Evolutionary conservation across 2,113 vertebrate genomes (phyloP).

Genomic region (Pterocles orientalis): DNA sequence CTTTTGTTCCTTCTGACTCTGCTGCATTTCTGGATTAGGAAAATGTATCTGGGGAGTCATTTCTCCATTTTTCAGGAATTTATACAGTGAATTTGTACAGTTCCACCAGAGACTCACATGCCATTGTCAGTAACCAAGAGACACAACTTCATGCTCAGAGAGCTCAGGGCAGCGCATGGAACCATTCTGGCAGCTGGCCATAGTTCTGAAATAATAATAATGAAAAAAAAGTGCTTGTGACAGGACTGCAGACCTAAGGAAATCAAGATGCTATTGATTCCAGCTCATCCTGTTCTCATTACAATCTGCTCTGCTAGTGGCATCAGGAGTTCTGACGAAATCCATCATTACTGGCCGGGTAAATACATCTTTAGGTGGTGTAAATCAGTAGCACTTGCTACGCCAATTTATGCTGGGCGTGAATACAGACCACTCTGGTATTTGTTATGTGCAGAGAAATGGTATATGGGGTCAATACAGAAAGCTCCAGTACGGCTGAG

Average conservation of each 20-base stretch:
- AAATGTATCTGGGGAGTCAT: background rate
- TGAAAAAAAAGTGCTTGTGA: background rate
- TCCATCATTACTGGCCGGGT: background rate
- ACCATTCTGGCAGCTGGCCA: background rate
- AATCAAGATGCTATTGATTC: conserved; percentile 49
- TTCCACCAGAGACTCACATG: background rate
- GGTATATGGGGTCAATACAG: background rate
- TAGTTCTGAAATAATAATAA: conserved; percentile 3
- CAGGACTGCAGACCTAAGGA: conserved; percentile 5
- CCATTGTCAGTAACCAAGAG: background rate
- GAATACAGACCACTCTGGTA: background rate
- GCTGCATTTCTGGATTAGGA: background rate
- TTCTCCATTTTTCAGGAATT: background rate
- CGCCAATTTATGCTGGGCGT: background rate
- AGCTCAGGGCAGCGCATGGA: background rate
- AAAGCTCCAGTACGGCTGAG: background rate
- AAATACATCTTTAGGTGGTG: background rate
- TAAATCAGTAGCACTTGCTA: background rate
- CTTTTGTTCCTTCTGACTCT: background rate
- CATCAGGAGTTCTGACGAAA: conserved; percentile 16
- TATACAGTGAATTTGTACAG: background rate
- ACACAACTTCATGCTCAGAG: background rate
- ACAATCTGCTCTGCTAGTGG: background rate
- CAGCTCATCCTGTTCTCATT: conserved; percentile 14
- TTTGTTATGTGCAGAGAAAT: background rate